Evolutionary conservation across 2,113 vertebrate genomes (phyloP).

Genomic region (Petroica traversi): DNA sequence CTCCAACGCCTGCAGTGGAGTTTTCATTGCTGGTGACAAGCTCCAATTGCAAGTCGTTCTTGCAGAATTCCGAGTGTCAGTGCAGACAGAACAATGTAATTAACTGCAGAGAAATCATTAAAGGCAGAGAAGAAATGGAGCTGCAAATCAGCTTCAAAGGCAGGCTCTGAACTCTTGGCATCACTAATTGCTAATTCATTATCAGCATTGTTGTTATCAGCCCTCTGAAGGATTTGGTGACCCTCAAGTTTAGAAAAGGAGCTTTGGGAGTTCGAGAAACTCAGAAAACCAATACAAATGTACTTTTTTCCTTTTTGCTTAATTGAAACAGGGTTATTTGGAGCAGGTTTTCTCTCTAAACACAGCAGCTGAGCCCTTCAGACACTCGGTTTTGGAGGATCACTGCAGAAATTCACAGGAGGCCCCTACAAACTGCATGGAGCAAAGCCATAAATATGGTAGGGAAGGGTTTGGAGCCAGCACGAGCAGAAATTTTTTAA

Average conservation of each 20-base stretch:
- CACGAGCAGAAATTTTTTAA: neutral
- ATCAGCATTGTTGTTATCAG: neutral
- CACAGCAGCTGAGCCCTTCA: neutral
- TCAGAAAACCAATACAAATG: neutral
- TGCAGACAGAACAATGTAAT: neutral
- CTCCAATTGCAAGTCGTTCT: neutral
- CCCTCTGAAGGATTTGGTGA: neutral
- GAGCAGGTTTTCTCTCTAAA: neutral
- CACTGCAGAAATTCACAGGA: neutral
- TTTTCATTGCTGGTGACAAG: neutral
- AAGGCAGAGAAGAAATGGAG: neutral
- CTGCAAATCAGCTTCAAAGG: neutral
- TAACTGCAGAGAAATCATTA: neutral
- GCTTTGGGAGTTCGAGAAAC: neutral
- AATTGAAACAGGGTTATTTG: neutral
- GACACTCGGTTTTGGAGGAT: neutral
- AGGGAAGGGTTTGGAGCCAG: neutral
- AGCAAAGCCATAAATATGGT: neutral
- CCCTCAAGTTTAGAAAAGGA: neutral
- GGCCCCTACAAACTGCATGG: neutral
- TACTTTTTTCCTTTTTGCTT: neutral
- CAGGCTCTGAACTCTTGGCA: neutral
- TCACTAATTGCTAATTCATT: neutral
- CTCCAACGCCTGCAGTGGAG: neutral
- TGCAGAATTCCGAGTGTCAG: neutral